Evolutionary conservation across 2,113 vertebrate genomes (phyloP), one percentile per base, ranked within the genome.

Genomic region (Stercorarius parasiticus): DNA sequence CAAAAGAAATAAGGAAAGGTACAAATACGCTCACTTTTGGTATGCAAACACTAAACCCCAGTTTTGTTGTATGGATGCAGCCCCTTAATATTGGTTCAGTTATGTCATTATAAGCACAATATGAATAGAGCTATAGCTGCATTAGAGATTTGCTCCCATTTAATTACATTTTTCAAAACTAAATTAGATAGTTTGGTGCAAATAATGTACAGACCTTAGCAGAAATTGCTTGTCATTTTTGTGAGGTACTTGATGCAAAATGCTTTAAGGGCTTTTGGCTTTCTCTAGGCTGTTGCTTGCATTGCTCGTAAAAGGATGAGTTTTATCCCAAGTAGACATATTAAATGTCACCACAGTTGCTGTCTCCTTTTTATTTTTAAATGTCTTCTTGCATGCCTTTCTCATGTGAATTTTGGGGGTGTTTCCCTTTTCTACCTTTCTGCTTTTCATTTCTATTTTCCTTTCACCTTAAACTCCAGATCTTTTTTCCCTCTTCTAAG

Each of bases 331-430:
- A 70, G 53, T 34, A 95, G 86, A 52, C 72, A 27, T 36, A 43
- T 27, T 82, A 88, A 86, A 95, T 86, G 73, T 67, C 95, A 95
- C 34, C 53, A 43, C 38, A 85, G 66, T 95, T 80, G 61, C 78
- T 78, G 27, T 85, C 77, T 96, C 62, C 52, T 93, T 73, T 86
- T 88, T 73, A 40, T 72, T 80, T 93, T 71, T 49, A 72, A 65
- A 69, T 65, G 59, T 29, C 79, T 83, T 93, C 56, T 59, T 82
- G 38, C 15, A 1, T 55, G 42, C 42, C 56, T 87, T 72, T 65
- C 74, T 95, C 43, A 4, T 65, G 58, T 65, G 90, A 85, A 82
- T 94, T 96, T 93, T 62, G 62, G 43, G 42, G 32, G 20, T 40
- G 29, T 82, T 94, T 90, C 84, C 36, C 23, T 82, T 82, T 85